Percentiles rank a stretch among this genome's conserved stretches.
Evolutionary conservation across 2,888 invertebrate genomes (phyloP).

Genomic region (Drosophila diplacantha): DNA sequence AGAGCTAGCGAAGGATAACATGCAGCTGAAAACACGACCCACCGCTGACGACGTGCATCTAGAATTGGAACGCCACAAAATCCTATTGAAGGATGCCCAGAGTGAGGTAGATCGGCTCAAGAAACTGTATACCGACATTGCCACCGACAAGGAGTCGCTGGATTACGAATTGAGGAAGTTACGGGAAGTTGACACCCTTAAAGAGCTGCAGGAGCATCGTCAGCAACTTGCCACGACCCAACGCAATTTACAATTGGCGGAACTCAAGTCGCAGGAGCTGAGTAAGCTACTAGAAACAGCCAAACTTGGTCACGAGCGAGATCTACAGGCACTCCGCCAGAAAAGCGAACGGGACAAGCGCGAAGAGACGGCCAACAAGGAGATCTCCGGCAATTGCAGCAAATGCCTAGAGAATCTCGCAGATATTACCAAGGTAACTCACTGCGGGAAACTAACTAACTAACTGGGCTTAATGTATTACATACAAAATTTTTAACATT

Average conservation of each 20-base stretch:
- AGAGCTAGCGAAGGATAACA: conserved; percentile 65
- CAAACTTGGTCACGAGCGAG: conserved; percentile 75
- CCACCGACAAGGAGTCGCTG: conserved; percentile 81
- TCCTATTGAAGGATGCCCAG: conserved; percentile 79
- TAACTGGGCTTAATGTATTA: not conserved
- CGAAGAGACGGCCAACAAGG: conserved; percentile 49
- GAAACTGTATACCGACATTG: conserved; percentile 80
- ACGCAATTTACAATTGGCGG: conserved; percentile 73
- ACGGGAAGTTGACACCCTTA: conserved; percentile 79
- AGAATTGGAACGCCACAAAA: conserved; percentile 80
- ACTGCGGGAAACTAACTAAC: no score
- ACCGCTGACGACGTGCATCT: conserved; percentile 58
- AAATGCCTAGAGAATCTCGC: conserved; percentile 73
- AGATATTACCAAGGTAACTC: conserved; percentile 72
- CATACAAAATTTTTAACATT: not conserved
- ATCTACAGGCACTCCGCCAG: conserved; percentile 65
- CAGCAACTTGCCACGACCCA: conserved; percentile 80
- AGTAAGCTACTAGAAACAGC: conserved; percentile 80
- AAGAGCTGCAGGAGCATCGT: conserved; percentile 79
- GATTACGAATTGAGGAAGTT: conserved; percentile 80
- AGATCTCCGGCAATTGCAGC: conserved; percentile 64
- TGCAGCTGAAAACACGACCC: conserved; percentile 49
- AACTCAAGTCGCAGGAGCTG: conserved; percentile 74
- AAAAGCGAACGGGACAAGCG: conserved; percentile 65
- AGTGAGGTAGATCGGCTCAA: conserved; percentile 81